Evolutionary conservation across 2,113 vertebrate genomes (phyloP), one percentile per base, ranked within the genome.

Genomic region (Calyptommatus sinebrachiatus): DNA sequence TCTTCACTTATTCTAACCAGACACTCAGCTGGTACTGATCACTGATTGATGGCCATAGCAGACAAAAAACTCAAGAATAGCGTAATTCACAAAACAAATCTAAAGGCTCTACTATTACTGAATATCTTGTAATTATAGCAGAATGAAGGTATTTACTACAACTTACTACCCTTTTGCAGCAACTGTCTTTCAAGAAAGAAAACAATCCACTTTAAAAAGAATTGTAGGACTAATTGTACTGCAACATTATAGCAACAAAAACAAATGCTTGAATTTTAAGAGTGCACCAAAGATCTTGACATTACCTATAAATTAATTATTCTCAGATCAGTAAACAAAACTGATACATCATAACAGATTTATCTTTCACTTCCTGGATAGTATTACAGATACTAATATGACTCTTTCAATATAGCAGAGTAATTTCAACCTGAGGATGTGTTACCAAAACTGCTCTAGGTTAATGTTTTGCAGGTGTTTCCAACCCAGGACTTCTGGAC

Each of bases 21-120:
- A 88, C 93, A 85, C 90, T 93, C 90, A 91, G 88, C 88, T 94
- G 94, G 94, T 91, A 87, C 88, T 91, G 87, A 90, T 94, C 87
- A 86, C 89, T 93, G 94, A 94, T 93, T 94, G 94, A 95, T 94
- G 93, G 84, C 85, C 12, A 85, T 88, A 91, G 85, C 88, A 88
- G 94, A 91, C 89, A 92, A 91, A 92, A 91, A 92, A 88, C 90
- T 84, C 84, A 88, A 92, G 91, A 91, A 92, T 85, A 89, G 87
- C 88, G 91, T 91, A 86, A 92, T 92, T 90, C 91, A 91, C 85
- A 91, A 91, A 92, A 89, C 90, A 93, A 92, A 92, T 88, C n/a
- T 86, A 82, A 85, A 90, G 82, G 78, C 63, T 86, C 61, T 76
- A 18, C 61, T 28, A 41, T 41, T 41, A 41, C 85, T 93, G 84